Evolutionary conservation across 2,113 vertebrate genomes (phyloP).

Genomic region (Erythrocercus mccallii): DNA sequence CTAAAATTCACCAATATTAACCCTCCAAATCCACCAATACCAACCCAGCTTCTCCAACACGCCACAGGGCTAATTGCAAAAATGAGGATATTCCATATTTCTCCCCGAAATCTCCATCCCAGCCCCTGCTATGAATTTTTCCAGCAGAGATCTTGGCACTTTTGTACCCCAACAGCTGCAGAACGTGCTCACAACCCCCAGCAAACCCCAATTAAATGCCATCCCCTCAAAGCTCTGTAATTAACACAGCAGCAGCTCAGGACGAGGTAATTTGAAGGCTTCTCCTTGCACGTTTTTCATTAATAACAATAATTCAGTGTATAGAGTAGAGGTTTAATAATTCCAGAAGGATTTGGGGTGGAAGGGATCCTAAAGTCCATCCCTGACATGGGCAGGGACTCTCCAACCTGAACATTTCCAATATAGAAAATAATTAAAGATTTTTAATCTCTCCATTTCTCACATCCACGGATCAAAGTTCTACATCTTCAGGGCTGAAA

Average conservation of each 20-base stretch:
- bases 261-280: background rate
- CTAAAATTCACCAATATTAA: background rate
- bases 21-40: background rate
- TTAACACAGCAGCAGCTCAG: background rate
- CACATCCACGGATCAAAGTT: background rate
- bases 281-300: background rate
- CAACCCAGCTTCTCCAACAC: background rate
- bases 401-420: background rate
- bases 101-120: background rate
- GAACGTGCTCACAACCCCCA: rapidly evolving
- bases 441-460: background rate
- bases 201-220: background rate
- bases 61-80: rapidly evolving
- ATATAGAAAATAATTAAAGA: background rate
- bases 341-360: background rate
- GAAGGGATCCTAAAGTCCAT: background rate
- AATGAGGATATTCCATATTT: rapidly evolving
- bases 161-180: rapidly evolving
- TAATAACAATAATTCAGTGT: background rate
- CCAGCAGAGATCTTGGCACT: rapidly evolving
- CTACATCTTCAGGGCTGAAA: rapidly evolving
- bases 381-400: background rate
- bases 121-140: rapidly evolving
- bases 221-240: background rate
- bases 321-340: background rate